Base-by-base conservation (phyloP, 2,888 invertebrate genomes). In the Philereme vetulata region DNA sequence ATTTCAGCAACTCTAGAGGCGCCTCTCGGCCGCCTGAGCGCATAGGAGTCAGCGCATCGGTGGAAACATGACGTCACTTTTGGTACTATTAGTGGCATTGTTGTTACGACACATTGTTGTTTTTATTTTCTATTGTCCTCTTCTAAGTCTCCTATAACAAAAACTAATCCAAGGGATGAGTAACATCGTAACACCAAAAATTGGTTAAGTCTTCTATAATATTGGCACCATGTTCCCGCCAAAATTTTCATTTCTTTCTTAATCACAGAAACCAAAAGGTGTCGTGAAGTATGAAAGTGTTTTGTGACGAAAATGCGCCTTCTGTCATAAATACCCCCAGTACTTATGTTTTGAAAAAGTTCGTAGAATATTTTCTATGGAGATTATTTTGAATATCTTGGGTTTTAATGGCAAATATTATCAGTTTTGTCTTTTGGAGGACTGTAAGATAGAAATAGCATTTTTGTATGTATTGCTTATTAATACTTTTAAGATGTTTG, bases 381-480 rank as follows among this genome's bases (percentile, higher is more conserved):
- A 51, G 53, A 36, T 52, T 43, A 35, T 36, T 5, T n/a, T 35
- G n/a, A 7, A 49, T 51, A 48, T 51, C 43, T 57, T 33, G 48
- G 57, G 43, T 53, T 21, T 47, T 21, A 38, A 11, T 43, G n/a
- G 4, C 45, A 38, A 33, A 46, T 21, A 5, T 46, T 46, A 35
- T 48, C 6, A 11, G 5, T 38, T 35, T 62, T 64, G 69, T 36
- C 60, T 44, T 67, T 72, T 72, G 7, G 63, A 44, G 1, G 70
- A 64, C 38, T 68, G 57, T 5, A 78, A 44, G 11, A 78, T 56
- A 21, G 56, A 65, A 11, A 70, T 55, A 54, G 74, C 70, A 62
- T 84, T 85, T 72, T 80, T 86, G 51, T 74, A 84, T 0, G 83
- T 75, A 65, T 86, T 85, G 33, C 72, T 68, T 34, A 84, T 56